Percentiles rank a stretch among this genome's conserved stretches.
Evolutionary conservation across 2,888 invertebrate species (phyloP).

Genomic region (Epinotia brunnichana): DNA sequence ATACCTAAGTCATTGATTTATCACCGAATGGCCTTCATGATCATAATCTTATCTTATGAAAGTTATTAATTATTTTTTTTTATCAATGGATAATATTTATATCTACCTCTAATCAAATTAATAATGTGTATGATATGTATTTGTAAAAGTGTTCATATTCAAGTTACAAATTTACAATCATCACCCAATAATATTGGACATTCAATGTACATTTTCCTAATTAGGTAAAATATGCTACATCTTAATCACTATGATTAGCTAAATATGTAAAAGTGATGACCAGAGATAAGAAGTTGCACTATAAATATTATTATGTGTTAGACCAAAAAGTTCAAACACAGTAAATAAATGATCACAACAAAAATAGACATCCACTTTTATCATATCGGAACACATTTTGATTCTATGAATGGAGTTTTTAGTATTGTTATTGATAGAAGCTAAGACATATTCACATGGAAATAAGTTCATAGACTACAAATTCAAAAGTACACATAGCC

Average conservation of each 20-base stretch:
- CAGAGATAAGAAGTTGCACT: neutral
- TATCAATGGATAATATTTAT: conserved; percentile 16
- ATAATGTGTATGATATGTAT: neutral
- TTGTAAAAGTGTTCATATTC: neutral
- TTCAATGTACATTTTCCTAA: neutral
- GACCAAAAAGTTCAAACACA: neutral
- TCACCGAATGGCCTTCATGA: neutral
- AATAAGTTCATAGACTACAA: neutral
- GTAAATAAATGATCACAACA: neutral
- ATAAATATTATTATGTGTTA: neutral
- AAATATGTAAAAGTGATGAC: conserved; percentile 4
- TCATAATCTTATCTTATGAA: conserved; percentile 24
- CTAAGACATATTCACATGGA: neutral
- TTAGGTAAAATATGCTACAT: neutral
- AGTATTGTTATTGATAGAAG: neutral
- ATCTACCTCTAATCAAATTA: neutral
- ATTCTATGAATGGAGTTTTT: neutral
- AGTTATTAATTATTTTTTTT: neutral
- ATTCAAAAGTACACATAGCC: neutral
- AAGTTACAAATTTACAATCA: neutral
- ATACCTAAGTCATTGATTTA: neutral
- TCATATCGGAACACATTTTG: neutral
- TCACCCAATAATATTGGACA: neutral
- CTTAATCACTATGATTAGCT: neutral
- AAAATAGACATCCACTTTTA: conserved; percentile 1